Evolutionary conservation across 2,797 vertebrate genomes (phyloP), one percentile per base, ranked within the genome.

Genomic region (Antrozous pallidus): DNA sequence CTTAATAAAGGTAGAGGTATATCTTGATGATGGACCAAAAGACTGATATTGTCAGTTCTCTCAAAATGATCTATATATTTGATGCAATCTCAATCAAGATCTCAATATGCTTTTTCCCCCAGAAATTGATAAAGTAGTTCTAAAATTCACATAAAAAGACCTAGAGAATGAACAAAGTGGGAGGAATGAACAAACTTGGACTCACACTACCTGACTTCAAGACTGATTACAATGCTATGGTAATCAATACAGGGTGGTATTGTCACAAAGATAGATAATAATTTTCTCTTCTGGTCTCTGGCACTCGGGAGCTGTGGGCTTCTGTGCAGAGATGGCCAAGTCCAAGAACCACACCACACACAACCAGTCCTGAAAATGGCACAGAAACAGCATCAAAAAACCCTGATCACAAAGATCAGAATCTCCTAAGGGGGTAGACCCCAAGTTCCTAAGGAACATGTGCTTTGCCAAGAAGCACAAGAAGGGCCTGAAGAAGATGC

Each of bases 251-350:
- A 47, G 54, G 20, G 40, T 28, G n/a, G n/a, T 47, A 28, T 45
- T 36, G 16, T 75, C 56, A 63, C 61, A 31, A 81, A 90, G 88
- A 16, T n/a, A 36, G 11, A 17, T 38, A 81, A 61, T 61, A 26
- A 61, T 61, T 16, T 61, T 31, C 28, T 61, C 28, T 61, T 61
- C 58, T 5, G 12, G 58, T 61, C 58, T 28, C 11, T 61, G 26
- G 58, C 0, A 1, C 28, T 31, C 1, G 28, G 28, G 28, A 61
- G 58, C 13, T 1, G 2, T 6, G 12, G 58, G 5, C 58, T 31
- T 61, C 28, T 61, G 54, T 26, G 28, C 28, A 31, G 58, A 61
- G 58, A 31, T 61, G 58, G 58, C 28, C 12, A 61, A 61, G 26
- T 61, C 58, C 58, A 61, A 61, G 58, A 61, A 61, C 28, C 13